Evolutionary conservation across 2,888 invertebrate genomes (phyloP), one percentile per base, ranked within the genome.

Genomic region (Drosophila mercatorum): DNA sequence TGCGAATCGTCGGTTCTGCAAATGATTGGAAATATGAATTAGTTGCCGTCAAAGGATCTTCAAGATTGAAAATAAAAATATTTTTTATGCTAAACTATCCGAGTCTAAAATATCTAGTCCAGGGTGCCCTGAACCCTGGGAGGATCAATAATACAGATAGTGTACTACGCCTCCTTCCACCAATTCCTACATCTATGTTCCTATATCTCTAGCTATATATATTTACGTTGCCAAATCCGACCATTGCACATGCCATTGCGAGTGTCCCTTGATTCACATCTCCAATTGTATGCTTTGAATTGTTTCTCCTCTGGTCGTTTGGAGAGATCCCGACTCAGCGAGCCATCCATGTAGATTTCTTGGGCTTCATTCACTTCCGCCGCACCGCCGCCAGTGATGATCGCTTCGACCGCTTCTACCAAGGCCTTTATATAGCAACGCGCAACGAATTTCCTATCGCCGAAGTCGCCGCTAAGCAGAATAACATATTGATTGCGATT

Each of bases 381-480:
- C 0, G 46, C 49, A 0, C 0, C 1, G 0, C 72, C 79, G 0
- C 89, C 89, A 7, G 41, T 11, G 44, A 83, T 83, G 5, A 68
- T 8, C 0, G 89, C 88, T n/a, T 70, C 41, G 4, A 83, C 59
- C 0, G 10, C 2, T 0, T 65, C 63, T 36, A 8, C 38, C 12
- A 47, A 0, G 0, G 22, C 3, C 6, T 53, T 7, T 0, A 89
- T 0, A 59, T 83, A 83, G 47, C 85, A 89, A 1, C 88, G 83
- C 8, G 55, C 26, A 2, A 26, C 56, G 17, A 43, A 75, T 14
- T 6, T 11, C 0, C 3, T 4, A 0, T 36, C 44, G 1, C 65
- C 1, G 2, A 17, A 5, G 0, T 8, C 5, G 7, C 69, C 78
- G 10, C 56, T 43, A 0, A 68, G 22, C 3, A 31, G 14, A 8